Percentiles rank a stretch among this genome's conserved stretches.
Evolutionary conservation across 2,113 vertebrate species (phyloP).

Genomic region (Onychostruthus taczanowskii): DNA sequence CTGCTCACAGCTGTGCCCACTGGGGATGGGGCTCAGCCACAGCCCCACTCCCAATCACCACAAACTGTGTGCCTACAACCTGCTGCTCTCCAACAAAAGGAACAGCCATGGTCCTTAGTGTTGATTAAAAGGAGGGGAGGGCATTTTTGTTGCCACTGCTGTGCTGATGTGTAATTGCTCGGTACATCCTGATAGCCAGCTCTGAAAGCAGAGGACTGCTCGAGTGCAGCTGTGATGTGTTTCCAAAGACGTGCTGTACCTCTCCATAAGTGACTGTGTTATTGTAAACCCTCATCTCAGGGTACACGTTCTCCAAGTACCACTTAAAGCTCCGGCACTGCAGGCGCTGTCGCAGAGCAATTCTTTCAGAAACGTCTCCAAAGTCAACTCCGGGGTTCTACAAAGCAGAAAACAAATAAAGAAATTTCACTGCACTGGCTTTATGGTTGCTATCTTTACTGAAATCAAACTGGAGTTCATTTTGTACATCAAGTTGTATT

Average conservation of each 20-base stretch:
- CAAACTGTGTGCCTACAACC: neutral
- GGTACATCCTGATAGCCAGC: neutral
- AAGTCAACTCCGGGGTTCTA: conserved; percentile 98
- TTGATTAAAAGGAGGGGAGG: neutral
- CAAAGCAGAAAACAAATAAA: neutral
- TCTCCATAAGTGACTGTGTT: conserved; percentile 97
- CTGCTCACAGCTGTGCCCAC: neutral
- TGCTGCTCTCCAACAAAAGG: neutral
- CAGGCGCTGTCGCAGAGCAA: conserved; percentile 87
- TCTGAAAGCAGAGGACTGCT: neutral
- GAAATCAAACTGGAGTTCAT: neutral
- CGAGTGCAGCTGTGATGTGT: neutral
- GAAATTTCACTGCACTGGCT: neutral
- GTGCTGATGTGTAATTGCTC: neutral
- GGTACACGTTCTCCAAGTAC: conserved; percentile 97
- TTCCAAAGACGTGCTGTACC: conserved; percentile 72
- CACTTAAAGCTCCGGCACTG: conserved; percentile 95
- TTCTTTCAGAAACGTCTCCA: conserved; percentile 91
- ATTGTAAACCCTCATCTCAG: conserved; percentile 96
- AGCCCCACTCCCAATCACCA: neutral
- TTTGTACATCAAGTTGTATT: neutral
- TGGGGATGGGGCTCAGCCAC: neutral
- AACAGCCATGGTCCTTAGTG: neutral
- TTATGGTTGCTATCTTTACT: neutral
- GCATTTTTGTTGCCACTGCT: neutral